A percentile compares a stretch with the other conserved stretches of the same genome.
Conservation (phyloP, 2,113 vertebrate genomes). For the Cebus imitator region DNA sequence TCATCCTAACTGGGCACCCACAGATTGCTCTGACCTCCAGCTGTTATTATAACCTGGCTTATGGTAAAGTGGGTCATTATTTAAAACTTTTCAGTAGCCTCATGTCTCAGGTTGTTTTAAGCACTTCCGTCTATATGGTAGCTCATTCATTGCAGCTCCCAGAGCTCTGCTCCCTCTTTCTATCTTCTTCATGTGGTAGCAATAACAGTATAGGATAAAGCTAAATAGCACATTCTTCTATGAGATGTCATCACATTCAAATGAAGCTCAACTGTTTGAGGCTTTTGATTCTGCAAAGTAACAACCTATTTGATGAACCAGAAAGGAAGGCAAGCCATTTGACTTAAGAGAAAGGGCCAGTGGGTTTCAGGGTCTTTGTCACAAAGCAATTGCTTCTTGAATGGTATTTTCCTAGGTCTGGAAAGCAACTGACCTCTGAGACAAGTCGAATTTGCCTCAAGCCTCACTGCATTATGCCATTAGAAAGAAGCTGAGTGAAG, state of each 20-base stretch:
- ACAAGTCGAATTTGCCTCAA: background rate
- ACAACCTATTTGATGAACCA: background rate
- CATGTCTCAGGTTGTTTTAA: background rate
- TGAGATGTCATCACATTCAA: background rate
- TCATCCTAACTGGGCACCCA: background rate
- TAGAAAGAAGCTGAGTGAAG: background rate
- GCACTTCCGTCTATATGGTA: background rate
- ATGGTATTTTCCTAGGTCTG: background rate
- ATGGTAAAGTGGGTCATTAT: background rate
- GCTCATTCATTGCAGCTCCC: background rate
- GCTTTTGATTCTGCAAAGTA: background rate
- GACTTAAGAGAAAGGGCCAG: background rate
- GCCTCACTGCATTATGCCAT: background rate
- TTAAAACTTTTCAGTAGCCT: background rate
- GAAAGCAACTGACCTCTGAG: background rate
- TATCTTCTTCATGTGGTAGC: background rate
- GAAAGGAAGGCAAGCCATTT: background rate
- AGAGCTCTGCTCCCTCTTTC: background rate
- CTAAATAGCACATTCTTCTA: background rate
- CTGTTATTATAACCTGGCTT: background rate
- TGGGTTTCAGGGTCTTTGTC: background rate
- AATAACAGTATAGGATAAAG: background rate
- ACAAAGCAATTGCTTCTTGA: background rate
- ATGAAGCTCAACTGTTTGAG: background rate
- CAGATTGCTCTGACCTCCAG: background rate